phyloP scores from a whole-genome alignment of 2,113 vertebrate genomes.

The Barbus barbus region DNA sequence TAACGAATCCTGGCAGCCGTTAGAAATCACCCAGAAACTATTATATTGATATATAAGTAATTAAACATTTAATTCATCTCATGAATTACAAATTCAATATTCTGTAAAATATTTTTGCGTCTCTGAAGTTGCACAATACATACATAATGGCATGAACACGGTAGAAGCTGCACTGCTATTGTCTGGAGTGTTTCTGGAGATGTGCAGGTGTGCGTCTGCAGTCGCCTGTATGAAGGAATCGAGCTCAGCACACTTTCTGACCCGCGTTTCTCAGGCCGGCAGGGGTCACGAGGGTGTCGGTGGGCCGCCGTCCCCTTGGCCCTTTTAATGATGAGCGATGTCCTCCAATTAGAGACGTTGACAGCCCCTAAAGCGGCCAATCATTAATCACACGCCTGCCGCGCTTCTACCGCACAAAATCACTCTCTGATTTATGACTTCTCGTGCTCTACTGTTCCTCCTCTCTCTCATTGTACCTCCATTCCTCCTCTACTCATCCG shows the following conservation, averaged over 20 bases:
- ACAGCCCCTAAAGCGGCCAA: constrained; percentile 74
- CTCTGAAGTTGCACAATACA: neutral
- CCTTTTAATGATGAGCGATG: constrained; percentile 81
- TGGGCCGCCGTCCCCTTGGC: constrained; percentile 63
- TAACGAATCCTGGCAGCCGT: no score
- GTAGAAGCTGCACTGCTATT: no score
- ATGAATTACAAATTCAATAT: no score
- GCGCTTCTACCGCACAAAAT: constrained; percentile 68
- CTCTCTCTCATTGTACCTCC: constrained; percentile 29
- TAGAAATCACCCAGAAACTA: no score
- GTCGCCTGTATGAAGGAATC: neutral
- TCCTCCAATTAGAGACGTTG: constrained; percentile 78
- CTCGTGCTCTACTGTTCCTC: constrained; percentile 57
- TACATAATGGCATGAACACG: neutral
- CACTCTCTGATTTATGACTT: constrained; percentile 76
- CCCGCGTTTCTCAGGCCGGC: constrained; percentile 27
- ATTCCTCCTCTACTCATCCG: constrained; percentile 52
- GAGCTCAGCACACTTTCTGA: constrained; percentile 40
- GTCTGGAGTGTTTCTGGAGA: neutral
- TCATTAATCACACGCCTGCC: constrained; percentile 76
- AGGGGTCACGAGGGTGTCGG: constrained; percentile 58
- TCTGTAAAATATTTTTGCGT: neutral
- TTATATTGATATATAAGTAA: no score
- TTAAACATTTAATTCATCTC: no score
- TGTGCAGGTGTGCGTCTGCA: neutral